Conservation (phyloP, 1,140 invertebrate species). For the Bilobella aurantiaca region DNA sequence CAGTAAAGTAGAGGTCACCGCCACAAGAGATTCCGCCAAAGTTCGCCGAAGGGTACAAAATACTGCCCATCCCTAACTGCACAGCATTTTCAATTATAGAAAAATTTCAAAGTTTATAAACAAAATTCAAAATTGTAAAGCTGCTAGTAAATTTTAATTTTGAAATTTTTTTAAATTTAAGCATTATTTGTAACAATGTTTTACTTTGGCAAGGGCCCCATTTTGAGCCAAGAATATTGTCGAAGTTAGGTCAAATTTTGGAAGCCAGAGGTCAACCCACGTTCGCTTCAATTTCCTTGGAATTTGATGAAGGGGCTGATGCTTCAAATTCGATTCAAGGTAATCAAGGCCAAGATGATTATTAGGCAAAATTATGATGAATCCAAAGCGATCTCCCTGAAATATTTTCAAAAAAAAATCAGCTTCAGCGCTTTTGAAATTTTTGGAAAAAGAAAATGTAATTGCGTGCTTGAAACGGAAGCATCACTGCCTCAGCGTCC, state of each 20-base stretch:
- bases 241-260: neutral
- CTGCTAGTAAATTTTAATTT: no score
- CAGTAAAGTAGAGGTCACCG: neutral
- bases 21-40: neutral
- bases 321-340: neutral
- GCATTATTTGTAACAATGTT: no score
- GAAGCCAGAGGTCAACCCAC: neutral
- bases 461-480: neutral
- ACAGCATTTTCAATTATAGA: no score
- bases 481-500: neutral
- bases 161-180: no score
- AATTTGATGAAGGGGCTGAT: neutral
- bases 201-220: neutral
- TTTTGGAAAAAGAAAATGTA: no score
- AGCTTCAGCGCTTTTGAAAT: no score
- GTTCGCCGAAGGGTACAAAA: neutral
- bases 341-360: neutral
- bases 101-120: no score
- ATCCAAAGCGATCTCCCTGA: neutral
- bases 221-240: neutral
- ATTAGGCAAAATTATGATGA: neutral
- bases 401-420: no score
- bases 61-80: neutral
- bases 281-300: neutral
- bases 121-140: no score